A percentile compares a stretch with the other conserved stretches of the same genome.
Evolutionary conservation across 1,140 invertebrate genomes (phyloP).

Genomic region (Calosoma granatense): DNA sequence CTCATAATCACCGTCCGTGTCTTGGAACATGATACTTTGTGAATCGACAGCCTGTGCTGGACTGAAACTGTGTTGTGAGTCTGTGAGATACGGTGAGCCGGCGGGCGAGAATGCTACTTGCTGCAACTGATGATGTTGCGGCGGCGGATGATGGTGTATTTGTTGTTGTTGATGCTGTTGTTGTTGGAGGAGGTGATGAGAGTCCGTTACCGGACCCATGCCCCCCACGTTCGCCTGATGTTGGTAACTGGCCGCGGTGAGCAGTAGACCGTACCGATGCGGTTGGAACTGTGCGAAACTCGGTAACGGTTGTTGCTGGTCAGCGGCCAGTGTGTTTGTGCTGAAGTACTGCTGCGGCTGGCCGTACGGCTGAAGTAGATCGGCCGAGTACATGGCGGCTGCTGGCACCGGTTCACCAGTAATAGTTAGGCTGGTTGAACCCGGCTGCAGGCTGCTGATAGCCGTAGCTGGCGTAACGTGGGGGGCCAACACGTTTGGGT

Average conservation of each 20-base stretch:
- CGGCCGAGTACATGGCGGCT: neutral
- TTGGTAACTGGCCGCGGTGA: slow-evolving; percentile 29
- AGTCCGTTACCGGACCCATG: slow-evolving; percentile 48
- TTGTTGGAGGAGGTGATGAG: slow-evolving; percentile 21
- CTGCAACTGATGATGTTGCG: slow-evolving; percentile 15
- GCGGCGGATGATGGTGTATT: slow-evolving; percentile 14
- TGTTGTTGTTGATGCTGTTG: slow-evolving; percentile 19
- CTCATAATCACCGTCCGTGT: slow-evolving; percentile 18
- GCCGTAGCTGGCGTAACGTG: slow-evolving; percentile 72
- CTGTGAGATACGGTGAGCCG: neutral
- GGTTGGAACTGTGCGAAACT: slow-evolving; percentile 52
- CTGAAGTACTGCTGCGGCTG: slow-evolving; percentile 14
- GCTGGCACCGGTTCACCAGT: no score
- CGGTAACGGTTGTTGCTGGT: slow-evolving; percentile 39
- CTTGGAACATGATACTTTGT: slow-evolving; percentile 3
- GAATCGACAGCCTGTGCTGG: neutral
- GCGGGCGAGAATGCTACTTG: slow-evolving; percentile 10
- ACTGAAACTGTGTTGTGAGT: neutral
- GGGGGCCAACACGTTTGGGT: slow-evolving; percentile 74
- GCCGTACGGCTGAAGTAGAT: slow-evolving; percentile 11
- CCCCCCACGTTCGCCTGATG: slow-evolving; percentile 57
- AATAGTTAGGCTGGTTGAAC: slow-evolving; percentile 53
- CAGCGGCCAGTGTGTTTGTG: slow-evolving; percentile 10
- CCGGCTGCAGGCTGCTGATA: slow-evolving; percentile 49
- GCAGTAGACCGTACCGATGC: slow-evolving; percentile 43